A percentile compares a stretch with the other conserved stretches of the same genome.
These are phyloP conservation scores for Trichoplusia ni DNA, from an alignment of 1,140 invertebrate genomes.

Conservation along the genomic window DNA sequence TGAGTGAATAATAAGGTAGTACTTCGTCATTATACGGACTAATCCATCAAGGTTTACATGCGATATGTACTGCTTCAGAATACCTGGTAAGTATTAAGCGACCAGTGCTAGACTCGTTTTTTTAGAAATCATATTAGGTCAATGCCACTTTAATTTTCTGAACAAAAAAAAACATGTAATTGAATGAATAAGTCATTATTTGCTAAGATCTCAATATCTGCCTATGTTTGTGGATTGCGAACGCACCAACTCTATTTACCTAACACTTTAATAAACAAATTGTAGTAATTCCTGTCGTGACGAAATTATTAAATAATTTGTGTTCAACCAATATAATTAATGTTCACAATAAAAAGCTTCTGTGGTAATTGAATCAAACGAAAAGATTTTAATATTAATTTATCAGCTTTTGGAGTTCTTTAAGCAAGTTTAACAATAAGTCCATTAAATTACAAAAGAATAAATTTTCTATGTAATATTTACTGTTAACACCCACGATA, in stretches of 20 bases:
- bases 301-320: neutral
- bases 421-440: neutral
- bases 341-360: constrained; percentile 1
- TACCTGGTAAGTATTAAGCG: too few species aligned
- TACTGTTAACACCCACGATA: neutral
- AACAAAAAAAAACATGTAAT: too few species aligned
- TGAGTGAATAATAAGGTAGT: constrained; percentile 16
- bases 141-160: constrained; percentile 4
- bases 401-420: neutral
- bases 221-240: too few species aligned
- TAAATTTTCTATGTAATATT: constrained; percentile 2
- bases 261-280: too few species aligned
- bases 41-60: constrained; percentile 33
- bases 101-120: too few species aligned
- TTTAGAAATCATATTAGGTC: neutral
- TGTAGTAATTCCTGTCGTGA: too few species aligned
- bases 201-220: too few species aligned
- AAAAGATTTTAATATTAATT: constrained; percentile 1
- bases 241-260: too few species aligned
- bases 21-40: constrained; percentile 5
- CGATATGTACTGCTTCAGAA: constrained; percentile 6
- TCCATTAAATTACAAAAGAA: constrained; percentile 19
- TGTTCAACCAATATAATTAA: neutral
- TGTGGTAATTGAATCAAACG: neutral
- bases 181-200: too few species aligned